phyloP scores from a whole-genome alignment of 2,888 invertebrate species.

The Junonia oenone region DNA sequence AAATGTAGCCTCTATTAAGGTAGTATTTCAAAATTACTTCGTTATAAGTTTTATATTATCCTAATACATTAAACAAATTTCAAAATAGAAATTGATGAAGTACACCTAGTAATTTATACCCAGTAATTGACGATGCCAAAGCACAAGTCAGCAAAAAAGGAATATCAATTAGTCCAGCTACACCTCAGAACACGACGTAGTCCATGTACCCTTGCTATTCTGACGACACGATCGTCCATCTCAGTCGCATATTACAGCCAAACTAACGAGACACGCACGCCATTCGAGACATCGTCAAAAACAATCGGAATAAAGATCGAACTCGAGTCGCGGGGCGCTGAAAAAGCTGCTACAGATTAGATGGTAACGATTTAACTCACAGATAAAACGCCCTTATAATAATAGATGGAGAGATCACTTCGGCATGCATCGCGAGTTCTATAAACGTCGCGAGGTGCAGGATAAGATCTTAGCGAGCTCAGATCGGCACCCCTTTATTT shows the following conservation, averaged over 20 bases:
- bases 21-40: not conserved
- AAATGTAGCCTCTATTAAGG: not conserved
- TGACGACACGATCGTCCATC: constrained; percentile 41
- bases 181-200: constrained; percentile 33
- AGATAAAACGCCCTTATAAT: constrained; percentile 47
- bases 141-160: not conserved
- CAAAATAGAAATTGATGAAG: not conserved
- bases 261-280: constrained; percentile 40
- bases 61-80: not conserved
- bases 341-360: constrained; percentile 43
- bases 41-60: not conserved
- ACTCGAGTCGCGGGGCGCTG: constrained; percentile 33
- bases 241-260: constrained; percentile 32
- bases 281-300: constrained; percentile 40
- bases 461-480: constrained; percentile 69
- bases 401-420: constrained; percentile 48
- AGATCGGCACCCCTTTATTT: constrained; percentile 74
- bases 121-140: not conserved
- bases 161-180: constrained; percentile 35
- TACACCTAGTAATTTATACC: not conserved
- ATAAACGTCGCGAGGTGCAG: constrained; percentile 54
- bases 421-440: constrained; percentile 42
- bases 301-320: constrained; percentile 39
- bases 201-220: constrained; percentile 33
- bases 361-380: constrained; percentile 40